Base-by-base conservation (phyloP, 1,140 invertebrate species). In the Chrysomallon squamiferum region DNA sequence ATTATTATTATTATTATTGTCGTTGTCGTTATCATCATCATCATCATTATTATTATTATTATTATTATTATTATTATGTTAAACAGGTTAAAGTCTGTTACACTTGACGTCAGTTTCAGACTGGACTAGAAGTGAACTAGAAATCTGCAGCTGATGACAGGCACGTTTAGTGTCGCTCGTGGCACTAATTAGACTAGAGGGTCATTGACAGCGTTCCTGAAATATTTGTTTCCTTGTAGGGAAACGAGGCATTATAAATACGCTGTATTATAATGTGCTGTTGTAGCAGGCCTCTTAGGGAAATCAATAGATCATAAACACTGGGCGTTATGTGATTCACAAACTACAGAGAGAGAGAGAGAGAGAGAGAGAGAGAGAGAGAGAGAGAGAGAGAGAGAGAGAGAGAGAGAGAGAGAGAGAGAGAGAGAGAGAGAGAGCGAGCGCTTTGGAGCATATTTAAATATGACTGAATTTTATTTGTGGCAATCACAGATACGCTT, bases 301-400 rank as follows among this genome's bases (percentile, higher is more conserved):
- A 15, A 20, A 32, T 13, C 33, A 59, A 4, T 33, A 29, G 25
- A 6, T 25, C 11, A 59, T 35, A 59, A 11, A 35, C 32, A 35
- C 13, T 25, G n/a, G 62, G 35, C 15, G 32, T 38, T 30, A 38
- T 11, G 49, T 4, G 27, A 27, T 27, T 49, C 2, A 18, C 4
- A 32, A 30, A 30, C 32, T 2, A 52, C 13, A 33, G 43, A 33
- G 59, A 29, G n/a, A 50, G 7, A 49, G 27, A 33, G 25, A 13
- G 20, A 52, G 18, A 33, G n/a, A 25, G 25, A 50, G 25, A 62
- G 22, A 62, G 30, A 50, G 45, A 62, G 30, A 35, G 27, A 56
- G 54, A 27, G 32, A 38, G 20, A 61, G 63, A 62, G 32, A 38
- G 32, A 65, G 54, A 61, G 32, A 50, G 29, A 62, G 59, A 50